Evolutionary conservation across 2,888 invertebrate genomes (phyloP).

Genomic region (Noctua janthe): DNA sequence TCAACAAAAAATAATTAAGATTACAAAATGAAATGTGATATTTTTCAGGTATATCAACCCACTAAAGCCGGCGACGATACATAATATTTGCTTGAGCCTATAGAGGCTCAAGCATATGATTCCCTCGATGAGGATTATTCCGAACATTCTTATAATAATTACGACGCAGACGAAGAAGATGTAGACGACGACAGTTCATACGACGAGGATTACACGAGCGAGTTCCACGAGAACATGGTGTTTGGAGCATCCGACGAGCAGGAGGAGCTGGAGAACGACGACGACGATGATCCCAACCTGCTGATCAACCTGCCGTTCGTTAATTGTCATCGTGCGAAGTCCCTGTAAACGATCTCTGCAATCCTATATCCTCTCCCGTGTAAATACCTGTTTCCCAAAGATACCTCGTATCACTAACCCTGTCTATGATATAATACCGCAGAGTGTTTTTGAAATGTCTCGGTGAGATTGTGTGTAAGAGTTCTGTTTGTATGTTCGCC

Average conservation of each 20-base stretch:
- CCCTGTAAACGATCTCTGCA: slow-evolving; percentile 48
- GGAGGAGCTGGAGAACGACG: slow-evolving; percentile 19
- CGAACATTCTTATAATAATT: slow-evolving; percentile 19
- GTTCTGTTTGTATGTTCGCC: neutral
- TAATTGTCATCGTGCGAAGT: slow-evolving; percentile 29
- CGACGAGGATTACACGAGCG: slow-evolving; percentile 40
- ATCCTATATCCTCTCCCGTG: slow-evolving; percentile 15
- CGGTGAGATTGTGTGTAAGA: neutral
- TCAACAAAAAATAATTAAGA: neutral
- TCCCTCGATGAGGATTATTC: slow-evolving; percentile 22
- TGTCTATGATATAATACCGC: neutral
- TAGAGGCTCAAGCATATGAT: slow-evolving; percentile 59
- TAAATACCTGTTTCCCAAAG: slow-evolving; percentile 20
- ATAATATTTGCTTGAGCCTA: slow-evolving; percentile 62
- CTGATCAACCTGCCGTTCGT: neutral
- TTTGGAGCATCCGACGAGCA: slow-evolving; percentile 1
- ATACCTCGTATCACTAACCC: slow-evolving; percentile 21
- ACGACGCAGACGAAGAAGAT: slow-evolving; percentile 57
- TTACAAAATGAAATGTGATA: neutral
- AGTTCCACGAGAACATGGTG: slow-evolving; percentile 42
- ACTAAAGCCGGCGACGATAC: slow-evolving; percentile 62
- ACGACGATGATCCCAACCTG: neutral
- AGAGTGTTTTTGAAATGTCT: slow-evolving; percentile 1
- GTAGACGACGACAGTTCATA: slow-evolving; percentile 42
- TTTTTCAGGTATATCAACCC: slow-evolving; percentile 77